phyloP scores from a whole-genome alignment of 2,888 invertebrate genomes.

The Brachynemurus nebulosus region DNA sequence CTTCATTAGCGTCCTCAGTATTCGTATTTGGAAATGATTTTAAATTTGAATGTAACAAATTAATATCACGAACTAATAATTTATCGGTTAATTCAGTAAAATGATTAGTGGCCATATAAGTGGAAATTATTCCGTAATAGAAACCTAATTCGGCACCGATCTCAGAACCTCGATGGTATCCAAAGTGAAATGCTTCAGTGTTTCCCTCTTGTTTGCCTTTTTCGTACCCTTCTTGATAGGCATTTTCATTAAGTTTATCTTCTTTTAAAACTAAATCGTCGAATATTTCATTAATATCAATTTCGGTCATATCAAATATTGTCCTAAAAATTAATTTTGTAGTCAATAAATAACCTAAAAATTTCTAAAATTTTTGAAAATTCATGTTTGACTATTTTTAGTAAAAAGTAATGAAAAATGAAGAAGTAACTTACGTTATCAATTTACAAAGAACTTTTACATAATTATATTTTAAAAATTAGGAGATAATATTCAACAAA shows the following conservation, averaged over 20 bases:
- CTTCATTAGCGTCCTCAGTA: conserved; percentile 44
- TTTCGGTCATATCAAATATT: conserved; percentile 27
- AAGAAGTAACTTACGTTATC: too few species aligned
- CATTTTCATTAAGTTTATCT: conserved; percentile 44
- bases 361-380: too few species aligned
- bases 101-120: conserved; percentile 28
- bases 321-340: too few species aligned
- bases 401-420: too few species aligned
- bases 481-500: too few species aligned
- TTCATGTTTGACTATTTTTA: too few species aligned
- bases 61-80: conserved; percentile 16
- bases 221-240: conserved; percentile 53
- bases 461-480: too few species aligned
- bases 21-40: conserved; percentile 51
- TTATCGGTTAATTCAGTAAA: not conserved
- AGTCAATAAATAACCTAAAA: too few species aligned
- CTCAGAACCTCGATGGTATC: conserved; percentile 63
- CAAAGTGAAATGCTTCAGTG: conserved; percentile 55
- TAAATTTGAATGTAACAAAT: conserved; percentile 36
- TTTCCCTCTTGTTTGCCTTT: conserved; percentile 48
- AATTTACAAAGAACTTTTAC: too few species aligned
- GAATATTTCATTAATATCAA: conserved; percentile 61
- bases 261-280: conserved; percentile 57
- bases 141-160: conserved; percentile 65
- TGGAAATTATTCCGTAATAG: conserved; percentile 47